Percentiles rank a stretch among this genome's conserved stretches.
Evolutionary conservation across 2,888 invertebrate species (phyloP).

Genomic region (Yponomeuta evonymella): DNA sequence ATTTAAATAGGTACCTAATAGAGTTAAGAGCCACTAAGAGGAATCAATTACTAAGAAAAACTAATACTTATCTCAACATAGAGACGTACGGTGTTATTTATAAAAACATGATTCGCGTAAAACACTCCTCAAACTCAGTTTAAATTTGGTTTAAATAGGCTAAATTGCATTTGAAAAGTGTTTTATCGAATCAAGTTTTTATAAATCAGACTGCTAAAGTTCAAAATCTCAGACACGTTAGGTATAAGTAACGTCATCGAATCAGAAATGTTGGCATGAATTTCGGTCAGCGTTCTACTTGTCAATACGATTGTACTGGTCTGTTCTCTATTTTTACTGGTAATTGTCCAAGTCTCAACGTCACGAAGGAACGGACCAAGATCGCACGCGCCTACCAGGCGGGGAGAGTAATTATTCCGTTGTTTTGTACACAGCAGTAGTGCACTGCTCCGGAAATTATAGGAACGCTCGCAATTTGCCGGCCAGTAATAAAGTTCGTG

Average conservation of each 20-base stretch:
- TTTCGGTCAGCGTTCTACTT: constrained; percentile 65
- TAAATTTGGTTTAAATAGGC: not conserved
- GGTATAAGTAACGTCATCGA: constrained; percentile 27
- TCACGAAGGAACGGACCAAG: constrained; percentile 45
- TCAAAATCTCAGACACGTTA: not conserved
- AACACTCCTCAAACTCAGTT: too few relatives aligned
- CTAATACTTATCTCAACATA: not conserved
- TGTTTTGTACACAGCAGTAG: constrained; percentile 47
- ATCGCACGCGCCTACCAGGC: constrained; percentile 41
- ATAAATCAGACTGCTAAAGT: not conserved
- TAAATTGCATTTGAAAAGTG: not conserved
- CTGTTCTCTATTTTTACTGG: constrained; percentile 67
- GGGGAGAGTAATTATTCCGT: constrained; percentile 64
- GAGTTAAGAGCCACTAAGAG: too few relatives aligned
- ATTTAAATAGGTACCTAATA: not conserved
- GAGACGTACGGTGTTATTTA: not conserved
- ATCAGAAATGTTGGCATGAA: constrained; percentile 59
- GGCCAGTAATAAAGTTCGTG: constrained; percentile 31
- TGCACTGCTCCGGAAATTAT: constrained; percentile 47
- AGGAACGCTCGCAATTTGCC: constrained; percentile 42
- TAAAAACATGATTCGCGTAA: not conserved
- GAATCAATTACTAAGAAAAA: too few relatives aligned
- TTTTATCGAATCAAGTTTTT: too few relatives aligned
- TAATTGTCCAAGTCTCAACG: constrained; percentile 60
- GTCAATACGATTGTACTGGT: constrained; percentile 55